Evolutionary conservation across 2,113 vertebrate species (phyloP).

Genomic region (Indri indri): DNA sequence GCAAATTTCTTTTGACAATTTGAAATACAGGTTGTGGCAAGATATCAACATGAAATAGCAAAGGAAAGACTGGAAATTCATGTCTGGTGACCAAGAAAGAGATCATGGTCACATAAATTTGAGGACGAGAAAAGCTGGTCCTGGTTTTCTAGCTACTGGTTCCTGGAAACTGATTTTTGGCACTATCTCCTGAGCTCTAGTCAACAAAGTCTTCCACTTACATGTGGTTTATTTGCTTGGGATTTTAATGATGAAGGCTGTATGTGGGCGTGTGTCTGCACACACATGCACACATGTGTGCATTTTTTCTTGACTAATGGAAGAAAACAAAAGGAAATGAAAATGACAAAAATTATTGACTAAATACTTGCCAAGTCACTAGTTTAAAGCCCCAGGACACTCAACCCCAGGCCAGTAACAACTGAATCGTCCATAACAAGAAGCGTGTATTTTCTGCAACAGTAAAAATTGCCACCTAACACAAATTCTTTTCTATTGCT

Average conservation of each 20-base stretch:
- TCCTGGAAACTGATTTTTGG: neutral
- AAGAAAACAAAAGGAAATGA: slow-evolving; percentile 9
- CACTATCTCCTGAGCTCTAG: neutral
- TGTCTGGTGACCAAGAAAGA: neutral
- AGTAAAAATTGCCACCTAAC: neutral
- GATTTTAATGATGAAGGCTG: neutral
- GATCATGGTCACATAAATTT: neutral
- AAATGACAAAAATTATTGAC: slow-evolving; percentile 5
- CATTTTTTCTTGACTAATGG: neutral
- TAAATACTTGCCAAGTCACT: neutral
- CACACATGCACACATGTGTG: neutral
- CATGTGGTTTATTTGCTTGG: neutral
- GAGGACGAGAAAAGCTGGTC: neutral
- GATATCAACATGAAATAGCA: neutral
- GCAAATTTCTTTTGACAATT: neutral
- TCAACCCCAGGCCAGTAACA: neutral
- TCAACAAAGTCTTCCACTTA: neutral
- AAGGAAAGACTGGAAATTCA: neutral
- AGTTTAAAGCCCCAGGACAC: neutral
- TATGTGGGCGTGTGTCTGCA: neutral
- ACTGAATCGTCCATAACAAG: neutral
- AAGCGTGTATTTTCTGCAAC: neutral
- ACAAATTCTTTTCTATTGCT: neutral
- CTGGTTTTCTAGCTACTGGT: neutral
- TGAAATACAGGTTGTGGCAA: neutral